These are phyloP conservation scores for Chrosomus eos DNA, from an alignment of 2,797 vertebrate species.

Conservation along the genomic window DNA sequence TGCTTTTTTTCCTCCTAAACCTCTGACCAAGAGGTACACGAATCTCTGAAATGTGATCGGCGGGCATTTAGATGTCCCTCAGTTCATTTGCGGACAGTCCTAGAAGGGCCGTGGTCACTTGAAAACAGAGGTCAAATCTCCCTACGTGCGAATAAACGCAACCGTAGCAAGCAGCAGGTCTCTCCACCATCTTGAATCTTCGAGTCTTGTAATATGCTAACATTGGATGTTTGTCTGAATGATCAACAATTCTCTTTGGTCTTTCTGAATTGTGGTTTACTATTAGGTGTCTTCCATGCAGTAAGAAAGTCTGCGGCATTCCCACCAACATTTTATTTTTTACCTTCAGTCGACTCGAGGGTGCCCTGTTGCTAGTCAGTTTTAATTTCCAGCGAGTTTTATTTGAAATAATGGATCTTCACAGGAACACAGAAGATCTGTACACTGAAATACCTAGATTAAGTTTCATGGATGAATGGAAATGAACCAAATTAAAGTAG, in stretches of 20 bases:
- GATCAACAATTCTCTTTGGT: constrained; percentile 48
- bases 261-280: constrained; percentile 59
- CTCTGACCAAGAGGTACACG: constrained; percentile 73
- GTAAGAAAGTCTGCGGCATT: constrained; percentile 53
- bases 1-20: constrained; percentile 67
- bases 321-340: constrained; percentile 38
- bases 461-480: constrained; percentile 17
- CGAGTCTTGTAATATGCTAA: constrained; percentile 45
- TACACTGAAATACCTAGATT: constrained; percentile 12
- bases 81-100: constrained; percentile 60
- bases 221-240: constrained; percentile 52
- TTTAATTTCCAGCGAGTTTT: constrained; percentile 35
- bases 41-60: constrained; percentile 64
- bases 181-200: constrained; percentile 53
- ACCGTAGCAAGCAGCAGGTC: constrained; percentile 62
- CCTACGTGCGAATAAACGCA: constrained; percentile 50
- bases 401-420: constrained; percentile 34
- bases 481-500: constrained; percentile 27
- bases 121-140: constrained; percentile 30
- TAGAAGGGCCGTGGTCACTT: constrained; percentile 34
- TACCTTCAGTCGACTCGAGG: constrained; percentile 32
- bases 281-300: constrained; percentile 62
- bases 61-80: constrained; percentile 61
- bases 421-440: constrained; percentile 12
- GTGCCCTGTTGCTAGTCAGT: constrained; percentile 23